A percentile compares a stretch with the other conserved stretches of the same genome.
Evolutionary conservation across 2,797 vertebrate species (phyloP).

Genomic region (Epinephelus coioides): DNA sequence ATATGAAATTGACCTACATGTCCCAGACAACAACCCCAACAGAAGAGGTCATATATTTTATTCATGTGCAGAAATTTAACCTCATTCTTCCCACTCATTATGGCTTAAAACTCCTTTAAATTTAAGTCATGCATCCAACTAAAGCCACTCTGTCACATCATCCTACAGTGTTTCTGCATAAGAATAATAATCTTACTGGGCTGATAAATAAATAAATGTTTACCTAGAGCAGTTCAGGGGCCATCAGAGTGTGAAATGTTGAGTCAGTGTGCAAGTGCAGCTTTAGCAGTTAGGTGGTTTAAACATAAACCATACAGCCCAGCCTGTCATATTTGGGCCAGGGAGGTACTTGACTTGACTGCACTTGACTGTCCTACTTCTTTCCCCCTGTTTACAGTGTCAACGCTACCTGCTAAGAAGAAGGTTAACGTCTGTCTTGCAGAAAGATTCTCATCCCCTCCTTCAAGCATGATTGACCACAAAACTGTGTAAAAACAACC

Average conservation of each 20-base stretch:
- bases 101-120: not conserved
- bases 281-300: conserved; percentile 57
- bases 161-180: not conserved
- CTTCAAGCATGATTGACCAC: conserved; percentile 64
- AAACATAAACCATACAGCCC: conserved; percentile 63
- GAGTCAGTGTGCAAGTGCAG: conserved; percentile 37
- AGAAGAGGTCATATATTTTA: not conserved
- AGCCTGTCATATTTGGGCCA: conserved; percentile 15
- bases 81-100: not conserved
- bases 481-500: conserved; percentile 64
- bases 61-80: not conserved
- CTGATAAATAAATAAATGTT: conserved; percentile 35
- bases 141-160: not conserved
- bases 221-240: conserved; percentile 14
- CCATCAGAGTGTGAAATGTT: conserved; percentile 52
- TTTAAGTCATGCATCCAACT: not conserved
- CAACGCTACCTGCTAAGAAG: conserved; percentile 32
- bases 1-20: not conserved
- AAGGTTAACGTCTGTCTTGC: conserved; percentile 43
- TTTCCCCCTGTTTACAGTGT: conserved; percentile 60
- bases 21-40: not conserved
- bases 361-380: conserved; percentile 52
- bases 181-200: conserved; percentile 19
- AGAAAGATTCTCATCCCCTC: conserved; percentile 48
- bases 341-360: not conserved